Evolutionary conservation across 2,888 invertebrate species (phyloP).

Genomic region (Volucella bombylans): DNA sequence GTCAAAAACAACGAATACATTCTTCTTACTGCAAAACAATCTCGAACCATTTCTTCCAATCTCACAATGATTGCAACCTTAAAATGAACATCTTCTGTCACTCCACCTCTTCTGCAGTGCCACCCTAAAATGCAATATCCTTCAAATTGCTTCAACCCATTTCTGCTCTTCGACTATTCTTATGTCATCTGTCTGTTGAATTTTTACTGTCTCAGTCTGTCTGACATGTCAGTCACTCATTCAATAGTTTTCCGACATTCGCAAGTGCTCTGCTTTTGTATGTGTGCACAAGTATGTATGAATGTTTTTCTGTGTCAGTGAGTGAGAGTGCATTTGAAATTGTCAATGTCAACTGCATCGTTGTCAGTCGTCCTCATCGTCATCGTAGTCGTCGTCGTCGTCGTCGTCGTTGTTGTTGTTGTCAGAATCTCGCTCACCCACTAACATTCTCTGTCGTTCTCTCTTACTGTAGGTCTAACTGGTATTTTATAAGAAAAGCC

Average conservation of each 20-base stretch:
- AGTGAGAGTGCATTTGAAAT: conserved; percentile 69
- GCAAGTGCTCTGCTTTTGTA: conserved; percentile 2
- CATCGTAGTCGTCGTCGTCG: conserved; percentile 39
- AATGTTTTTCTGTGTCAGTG: conserved; percentile 37
- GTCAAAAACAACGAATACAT: neutral
- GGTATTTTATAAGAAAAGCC: conserved; percentile 57
- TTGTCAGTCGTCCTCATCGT: conserved; percentile 33
- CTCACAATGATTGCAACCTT: too few relatives aligned
- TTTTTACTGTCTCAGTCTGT: conserved; percentile 64
- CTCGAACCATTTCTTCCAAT: conserved; percentile 3
- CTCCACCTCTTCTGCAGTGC: neutral
- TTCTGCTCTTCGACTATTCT: conserved; percentile 41
- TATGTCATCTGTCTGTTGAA: conserved; percentile 68
- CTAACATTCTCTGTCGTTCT: neutral
- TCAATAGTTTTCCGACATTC: conserved; percentile 70
- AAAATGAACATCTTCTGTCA: neutral
- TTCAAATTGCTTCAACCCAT: conserved; percentile 37
- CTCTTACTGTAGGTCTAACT: conserved; percentile 41
- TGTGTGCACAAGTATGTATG: neutral
- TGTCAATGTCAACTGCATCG: conserved; percentile 71
- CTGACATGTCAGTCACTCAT: conserved; percentile 70
- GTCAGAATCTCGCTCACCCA: conserved; percentile 4
- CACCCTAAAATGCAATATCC: conserved; percentile 65
- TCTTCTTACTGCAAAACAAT: neutral
- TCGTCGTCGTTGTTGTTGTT: conserved; percentile 24